Evolutionary conservation across 2,888 invertebrate genomes (phyloP), one percentile per base, ranked within the genome.

Genomic region (Drosophila nr. perissopoda): DNA sequence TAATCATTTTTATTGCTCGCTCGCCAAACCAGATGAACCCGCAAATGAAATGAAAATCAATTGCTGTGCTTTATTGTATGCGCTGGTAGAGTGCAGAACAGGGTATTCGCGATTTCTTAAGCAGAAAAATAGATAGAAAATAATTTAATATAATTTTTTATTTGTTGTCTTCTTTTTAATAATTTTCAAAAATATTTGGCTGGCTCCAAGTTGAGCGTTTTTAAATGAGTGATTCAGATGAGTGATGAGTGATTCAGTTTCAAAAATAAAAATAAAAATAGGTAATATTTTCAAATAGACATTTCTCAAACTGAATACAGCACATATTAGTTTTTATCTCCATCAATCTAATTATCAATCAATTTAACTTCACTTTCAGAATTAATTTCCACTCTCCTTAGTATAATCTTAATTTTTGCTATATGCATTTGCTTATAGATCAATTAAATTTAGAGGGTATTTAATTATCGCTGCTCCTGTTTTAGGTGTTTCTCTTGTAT

Each of bases 21-120:
- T 54, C 66, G 77, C 58, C 56, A 70, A 61, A 25, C 49, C 58
- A 75, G 65, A 71, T 74, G 69, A 57, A 42, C 51, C 84, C 80
- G 78, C 88, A 72, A 88, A 82, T 73, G 85, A 88, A 88, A 82
- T 81, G 79, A 74, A 84, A 84, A 84, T 88, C 83, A 84, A 76
- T 85, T 80, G 76, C 57, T 8, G 18, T 57, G 61, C 57, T 58
- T 61, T 52, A 46, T 49, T 36, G 0, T 13, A 27, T 38, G 13
- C 25, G 2, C 46, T 25, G 46, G 8, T 25, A 8, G 16, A 16
- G 25, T 8, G 2, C 1, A 16, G 1, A 16, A 25, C 16, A 16
- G 46, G 16, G 25, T 46, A 46, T 16, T 16, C 13, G 1, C 21
- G 21, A 16, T 7, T 21, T 21, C 1, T 46, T 2, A 2, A 38